Percentiles rank a stretch among this genome's conserved stretches.
Conservation (phyloP, 2,113 vertebrate species). For the Vidua chalybeata region DNA sequence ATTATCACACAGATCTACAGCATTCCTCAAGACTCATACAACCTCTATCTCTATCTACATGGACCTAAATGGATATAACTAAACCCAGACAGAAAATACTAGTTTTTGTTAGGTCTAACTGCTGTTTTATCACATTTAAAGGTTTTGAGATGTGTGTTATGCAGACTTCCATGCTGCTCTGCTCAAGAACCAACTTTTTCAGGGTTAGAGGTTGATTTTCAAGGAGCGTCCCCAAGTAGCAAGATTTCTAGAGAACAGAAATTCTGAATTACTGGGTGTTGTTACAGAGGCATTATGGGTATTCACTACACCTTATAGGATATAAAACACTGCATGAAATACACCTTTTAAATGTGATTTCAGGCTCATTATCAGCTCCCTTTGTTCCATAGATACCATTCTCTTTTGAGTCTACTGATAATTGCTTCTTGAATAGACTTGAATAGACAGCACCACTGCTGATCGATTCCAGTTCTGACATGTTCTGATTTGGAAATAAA, state of each 20-base stretch:
- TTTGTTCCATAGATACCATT: neutral
- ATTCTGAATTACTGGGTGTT: neutral
- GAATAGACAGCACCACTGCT: neutral
- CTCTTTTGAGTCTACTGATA: neutral
- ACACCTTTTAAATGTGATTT: neutral
- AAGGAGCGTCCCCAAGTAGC: neutral
- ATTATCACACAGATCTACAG: neutral
- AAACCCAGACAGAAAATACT: neutral
- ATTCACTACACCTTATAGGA: neutral
- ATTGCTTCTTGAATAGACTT: neutral
- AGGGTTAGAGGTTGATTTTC: neutral
- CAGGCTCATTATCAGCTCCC: neutral
- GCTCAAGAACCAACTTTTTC: neutral
- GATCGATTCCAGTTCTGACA: neutral
- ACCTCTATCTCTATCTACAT: neutral
- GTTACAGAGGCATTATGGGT: neutral
- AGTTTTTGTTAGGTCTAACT: neutral
- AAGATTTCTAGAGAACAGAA: neutral
- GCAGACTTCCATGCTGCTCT: neutral
- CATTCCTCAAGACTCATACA: neutral
- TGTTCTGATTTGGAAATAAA: neutral
- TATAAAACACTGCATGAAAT: neutral
- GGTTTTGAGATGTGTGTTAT: neutral
- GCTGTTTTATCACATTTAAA: neutral
- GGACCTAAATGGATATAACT: neutral